These are phyloP conservation scores for Venusia cambrica DNA, from an alignment of 2,888 invertebrate genomes.

Conservation along the genomic window DNA sequence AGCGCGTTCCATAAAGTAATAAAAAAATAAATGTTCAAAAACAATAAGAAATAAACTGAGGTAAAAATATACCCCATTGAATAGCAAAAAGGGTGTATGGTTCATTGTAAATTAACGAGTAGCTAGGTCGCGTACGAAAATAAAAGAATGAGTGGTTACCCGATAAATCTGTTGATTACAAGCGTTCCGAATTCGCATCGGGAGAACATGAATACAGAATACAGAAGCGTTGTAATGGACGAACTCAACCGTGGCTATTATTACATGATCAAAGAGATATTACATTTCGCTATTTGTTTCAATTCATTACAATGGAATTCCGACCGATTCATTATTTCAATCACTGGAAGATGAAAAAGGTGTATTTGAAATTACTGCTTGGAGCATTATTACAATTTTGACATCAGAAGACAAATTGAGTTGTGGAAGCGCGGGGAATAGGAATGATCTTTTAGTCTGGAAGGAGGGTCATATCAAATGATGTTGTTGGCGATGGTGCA, in stretches of 20 bases:
- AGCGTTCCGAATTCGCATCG: constrained; percentile 31
- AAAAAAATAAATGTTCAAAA: constrained; percentile 18
- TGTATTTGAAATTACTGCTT: too few relatives aligned
- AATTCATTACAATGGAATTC: background rate
- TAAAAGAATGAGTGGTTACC: constrained; percentile 27
- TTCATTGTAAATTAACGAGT: constrained; percentile 17
- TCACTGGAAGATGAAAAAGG: too few relatives aligned
- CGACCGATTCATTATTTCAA: too few relatives aligned
- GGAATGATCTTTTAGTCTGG: too few relatives aligned
- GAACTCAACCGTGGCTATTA: constrained; percentile 2
- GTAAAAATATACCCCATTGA: constrained; percentile 18
- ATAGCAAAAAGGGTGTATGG: constrained; percentile 18
- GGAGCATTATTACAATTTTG: too few relatives aligned
- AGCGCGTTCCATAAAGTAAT: constrained; percentile 12
- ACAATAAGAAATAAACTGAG: constrained; percentile 18
- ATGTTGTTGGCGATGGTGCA: too few relatives aligned
- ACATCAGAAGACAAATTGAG: too few relatives aligned
- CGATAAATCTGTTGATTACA: constrained; percentile 35
- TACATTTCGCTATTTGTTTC: background rate
- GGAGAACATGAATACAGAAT: constrained; percentile 11
- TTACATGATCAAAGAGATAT: constrained; percentile 12
- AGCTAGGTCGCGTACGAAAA: constrained; percentile 21
- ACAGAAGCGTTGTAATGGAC: constrained; percentile 11
- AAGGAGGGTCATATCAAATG: too few relatives aligned
- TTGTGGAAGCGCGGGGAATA: too few relatives aligned